Base-by-base conservation (phyloP, 2,888 invertebrate genomes). In the Anagyrus pseudococci region DNA sequence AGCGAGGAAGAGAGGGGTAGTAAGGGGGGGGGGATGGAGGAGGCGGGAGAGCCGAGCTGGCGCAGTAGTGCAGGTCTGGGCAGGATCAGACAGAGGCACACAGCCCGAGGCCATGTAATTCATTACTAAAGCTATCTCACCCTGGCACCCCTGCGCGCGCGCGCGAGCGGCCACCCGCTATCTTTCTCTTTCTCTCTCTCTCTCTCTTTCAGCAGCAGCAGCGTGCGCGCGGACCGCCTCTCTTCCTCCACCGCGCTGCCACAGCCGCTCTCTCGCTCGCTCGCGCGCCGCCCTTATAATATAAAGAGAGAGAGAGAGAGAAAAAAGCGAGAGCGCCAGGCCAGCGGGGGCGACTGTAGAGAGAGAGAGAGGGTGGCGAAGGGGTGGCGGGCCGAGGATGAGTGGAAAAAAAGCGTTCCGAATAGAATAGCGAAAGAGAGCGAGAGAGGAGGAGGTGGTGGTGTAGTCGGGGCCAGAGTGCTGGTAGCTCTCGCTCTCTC, bases 61-160 rank as follows among this genome's bases (percentile, higher is more conserved):
- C 4, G 29, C 29, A 63, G 49, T 54, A 49, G 53, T 58, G 50
- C 47, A 55, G 59, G 40, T 69, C 69, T 69, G 73, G 70, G 70
- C 72, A 71, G 73, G 72, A 73, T 74, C 75, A 76, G 76, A 77
- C 75, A 72, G 75, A 74, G 75, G 57, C 75, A 75, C 75, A 75
- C 73, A 76, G 76, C 77, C 77, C 72, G 73, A 72, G 76, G 77
- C 77, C 73, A 77, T 77, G 77, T 77, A 76, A 76, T 77, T 77
- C 77, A 77, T 77, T 77, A 77, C 77, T 77, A 77, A 77, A 70
- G 72, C 72, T 72, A 71, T 71, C 70, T 72, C 71, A 70, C 71
- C 69, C 69, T 70, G 68, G 65, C 70, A 62, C 70, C 69, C n/a
- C n/a, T n/a, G n/a, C n/a, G n/a, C n/a, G n/a, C n/a, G n/a, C n/a